These are phyloP conservation scores for Sabatieria punctata DNA, from an alignment of 2,888 invertebrate species.

Conservation along the genomic window DNA sequence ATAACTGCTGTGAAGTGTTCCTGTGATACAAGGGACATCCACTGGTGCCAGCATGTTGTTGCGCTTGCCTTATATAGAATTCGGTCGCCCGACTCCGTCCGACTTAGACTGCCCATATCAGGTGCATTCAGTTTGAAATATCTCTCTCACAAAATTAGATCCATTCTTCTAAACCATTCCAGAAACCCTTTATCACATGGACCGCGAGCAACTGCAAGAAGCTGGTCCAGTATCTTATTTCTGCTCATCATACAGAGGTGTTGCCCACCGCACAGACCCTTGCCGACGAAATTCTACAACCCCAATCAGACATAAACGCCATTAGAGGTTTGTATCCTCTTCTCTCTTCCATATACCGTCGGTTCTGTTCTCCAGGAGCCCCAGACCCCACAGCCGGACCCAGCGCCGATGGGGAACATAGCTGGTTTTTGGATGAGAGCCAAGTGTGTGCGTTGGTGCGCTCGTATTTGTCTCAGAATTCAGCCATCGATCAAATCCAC, in stretches of 20 bases:
- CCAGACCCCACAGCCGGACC: constrained; percentile 73
- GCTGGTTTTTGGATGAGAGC: constrained; percentile 70
- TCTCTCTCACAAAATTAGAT: too few species aligned
- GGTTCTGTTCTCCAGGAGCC: constrained; percentile 43
- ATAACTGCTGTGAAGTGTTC: constrained; percentile 73
- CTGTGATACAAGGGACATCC: constrained; percentile 69
- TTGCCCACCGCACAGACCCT: constrained; percentile 65
- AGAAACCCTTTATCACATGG: constrained; percentile 73
- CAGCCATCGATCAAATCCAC: constrained; percentile 50
- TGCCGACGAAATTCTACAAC: constrained; percentile 64
- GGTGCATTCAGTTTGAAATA: too few species aligned
- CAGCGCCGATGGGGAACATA: constrained; percentile 62
- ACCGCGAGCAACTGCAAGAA: constrained; percentile 68
- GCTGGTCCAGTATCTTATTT: constrained; percentile 70
- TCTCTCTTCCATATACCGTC: background rate
- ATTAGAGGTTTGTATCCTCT: constrained; percentile 26
- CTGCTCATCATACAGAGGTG: constrained; percentile 69
- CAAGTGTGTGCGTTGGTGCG: constrained; percentile 71
- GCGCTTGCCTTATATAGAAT: constrained; percentile 66
- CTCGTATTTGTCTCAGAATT: constrained; percentile 62
- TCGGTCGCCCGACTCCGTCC: constrained; percentile 58
- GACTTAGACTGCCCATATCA: constrained; percentile 67
- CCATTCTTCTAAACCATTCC: too few species aligned
- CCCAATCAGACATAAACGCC: constrained; percentile 45
- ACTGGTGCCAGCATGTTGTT: constrained; percentile 79